Evolutionary conservation across 2,888 invertebrate species (phyloP).

Genomic region (Dolichopus griseipennis): DNA sequence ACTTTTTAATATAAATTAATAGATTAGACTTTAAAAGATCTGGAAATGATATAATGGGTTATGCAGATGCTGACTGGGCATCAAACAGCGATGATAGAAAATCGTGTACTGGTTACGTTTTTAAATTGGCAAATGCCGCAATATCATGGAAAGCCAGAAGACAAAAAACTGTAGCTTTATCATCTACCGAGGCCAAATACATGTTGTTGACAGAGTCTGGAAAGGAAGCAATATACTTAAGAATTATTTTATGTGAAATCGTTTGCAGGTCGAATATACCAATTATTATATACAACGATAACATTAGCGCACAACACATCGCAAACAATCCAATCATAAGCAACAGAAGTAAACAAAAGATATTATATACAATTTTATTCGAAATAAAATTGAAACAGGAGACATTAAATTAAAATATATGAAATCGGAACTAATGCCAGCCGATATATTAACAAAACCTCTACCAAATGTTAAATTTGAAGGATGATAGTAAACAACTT

Average conservation of each 20-base stretch:
- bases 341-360: conserved; percentile 2
- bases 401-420: conserved; percentile 1
- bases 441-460: too few relatives aligned
- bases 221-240: not conserved
- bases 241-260: not conserved
- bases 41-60: too few relatives aligned
- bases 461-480: not conserved
- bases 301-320: too few relatives aligned
- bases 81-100: too few relatives aligned
- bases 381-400: not conserved
- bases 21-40: not conserved
- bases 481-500: not conserved
- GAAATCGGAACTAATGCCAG: too few relatives aligned
- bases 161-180: not conserved
- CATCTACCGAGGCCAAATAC: not conserved
- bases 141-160: not conserved
- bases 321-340: not conserved
- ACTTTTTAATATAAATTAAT: too few relatives aligned
- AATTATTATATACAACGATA: not conserved
- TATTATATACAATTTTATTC: not conserved
- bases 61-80: too few relatives aligned
- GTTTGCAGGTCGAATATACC: not conserved
- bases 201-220: not conserved
- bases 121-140: not conserved
- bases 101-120: too few relatives aligned